These are phyloP conservation scores for Cassiopea andromeda DNA, from an alignment of 30 jellyfish, hydroid and myxozoan species.

Conservation along the genomic window DNA sequence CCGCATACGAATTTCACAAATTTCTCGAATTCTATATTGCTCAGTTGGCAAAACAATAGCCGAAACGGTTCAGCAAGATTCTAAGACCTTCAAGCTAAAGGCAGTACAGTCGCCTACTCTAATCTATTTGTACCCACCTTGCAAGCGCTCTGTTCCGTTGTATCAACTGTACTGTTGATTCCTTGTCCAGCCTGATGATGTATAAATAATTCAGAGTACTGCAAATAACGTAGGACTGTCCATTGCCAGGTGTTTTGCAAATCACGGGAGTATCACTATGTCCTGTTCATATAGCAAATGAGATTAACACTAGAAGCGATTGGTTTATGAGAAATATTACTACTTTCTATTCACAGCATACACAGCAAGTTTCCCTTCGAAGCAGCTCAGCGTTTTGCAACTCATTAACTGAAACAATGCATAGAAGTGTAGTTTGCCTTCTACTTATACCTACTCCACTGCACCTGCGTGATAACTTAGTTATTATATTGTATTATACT, in stretches of 20 bases:
- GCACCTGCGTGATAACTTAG: slow-evolving; percentile 46
- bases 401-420: slow-evolving; percentile 21
- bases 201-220: slow-evolving; percentile 46
- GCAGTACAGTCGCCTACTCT: slow-evolving; percentile 39
- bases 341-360: slow-evolving; percentile 42
- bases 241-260: slow-evolving; percentile 64
- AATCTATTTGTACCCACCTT: slow-evolving; percentile 49
- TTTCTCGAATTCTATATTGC: slow-evolving; percentile 61
- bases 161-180: slow-evolving; percentile 41
- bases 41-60: slow-evolving; percentile 63
- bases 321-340: slow-evolving; percentile 44
- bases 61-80: slow-evolving; percentile 69
- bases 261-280: slow-evolving; percentile 70
- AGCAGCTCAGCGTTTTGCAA: slow-evolving; percentile 3
- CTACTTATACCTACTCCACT: slow-evolving; percentile 4
- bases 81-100: slow-evolving; percentile 35
- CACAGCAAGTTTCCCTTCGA: background rate
- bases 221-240: slow-evolving; percentile 17
- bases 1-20: slow-evolving; percentile 56
- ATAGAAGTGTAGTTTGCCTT: slow-evolving; percentile 11
- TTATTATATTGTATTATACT: slow-evolving; percentile 2
- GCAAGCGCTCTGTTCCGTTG: slow-evolving; percentile 51
- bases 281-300: slow-evolving; percentile 42
- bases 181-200: slow-evolving; percentile 57
- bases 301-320: slow-evolving; percentile 39